Evolutionary conservation across 2,888 invertebrate genomes (phyloP).

Genomic region (Leptinotarsa rubiginosa): DNA sequence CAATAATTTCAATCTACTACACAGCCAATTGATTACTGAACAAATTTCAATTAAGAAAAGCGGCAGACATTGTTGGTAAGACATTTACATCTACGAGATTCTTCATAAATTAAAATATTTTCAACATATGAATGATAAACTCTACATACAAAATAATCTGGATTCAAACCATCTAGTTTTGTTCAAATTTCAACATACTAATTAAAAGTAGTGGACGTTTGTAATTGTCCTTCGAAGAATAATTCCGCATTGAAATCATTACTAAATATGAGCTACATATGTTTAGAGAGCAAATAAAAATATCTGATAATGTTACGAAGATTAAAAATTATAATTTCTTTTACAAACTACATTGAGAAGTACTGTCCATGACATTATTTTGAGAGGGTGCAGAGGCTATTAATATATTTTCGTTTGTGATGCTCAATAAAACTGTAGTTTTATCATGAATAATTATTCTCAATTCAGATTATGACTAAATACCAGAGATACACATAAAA

Average conservation of each 20-base stretch:
- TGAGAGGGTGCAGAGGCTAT: no score
- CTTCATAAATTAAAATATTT: not conserved
- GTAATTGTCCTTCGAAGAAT: no score
- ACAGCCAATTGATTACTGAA: slow-evolving; percentile 19
- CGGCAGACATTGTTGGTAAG: slow-evolving; percentile 12
- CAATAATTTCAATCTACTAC: slow-evolving; percentile 19
- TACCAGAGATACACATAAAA: no score
- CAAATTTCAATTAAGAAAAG: slow-evolving; percentile 9
- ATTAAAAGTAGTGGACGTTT: no score
- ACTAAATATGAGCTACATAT: not conserved
- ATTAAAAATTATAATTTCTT: not conserved
- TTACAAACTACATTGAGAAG: not conserved
- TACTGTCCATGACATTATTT: not conserved
- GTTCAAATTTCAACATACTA: not conserved
- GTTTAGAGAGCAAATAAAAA: not conserved
- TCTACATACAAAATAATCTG: slow-evolving; percentile 14
- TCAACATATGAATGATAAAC: not conserved
- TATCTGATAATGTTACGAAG: not conserved
- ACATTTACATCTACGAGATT: slow-evolving; percentile 4
- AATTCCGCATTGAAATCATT: no score
- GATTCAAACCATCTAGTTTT: not conserved
- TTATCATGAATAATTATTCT: no score
- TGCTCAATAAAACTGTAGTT: no score
- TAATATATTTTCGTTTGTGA: no score
- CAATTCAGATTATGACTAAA: no score